phyloP scores from a whole-genome alignment of 2,113 vertebrate species.

The Capricornis sumatraensis region DNA sequence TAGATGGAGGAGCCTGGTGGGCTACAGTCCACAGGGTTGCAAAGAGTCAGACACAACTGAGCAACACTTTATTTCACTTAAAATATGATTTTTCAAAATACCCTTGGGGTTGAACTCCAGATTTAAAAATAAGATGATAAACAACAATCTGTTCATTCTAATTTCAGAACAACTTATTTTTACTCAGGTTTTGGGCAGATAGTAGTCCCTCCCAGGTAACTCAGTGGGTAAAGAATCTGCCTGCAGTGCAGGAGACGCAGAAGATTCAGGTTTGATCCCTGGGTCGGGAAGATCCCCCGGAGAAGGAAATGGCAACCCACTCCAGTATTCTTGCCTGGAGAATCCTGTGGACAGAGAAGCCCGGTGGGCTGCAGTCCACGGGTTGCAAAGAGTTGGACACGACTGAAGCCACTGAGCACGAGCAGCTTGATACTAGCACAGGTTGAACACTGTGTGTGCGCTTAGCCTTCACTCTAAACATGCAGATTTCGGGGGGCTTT shows the following conservation, averaged over 20 bases:
- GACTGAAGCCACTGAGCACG: background rate
- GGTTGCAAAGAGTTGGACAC: background rate
- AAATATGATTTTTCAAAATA: slow-evolving; percentile 10
- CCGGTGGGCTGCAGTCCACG: background rate
- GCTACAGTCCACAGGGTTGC: background rate
- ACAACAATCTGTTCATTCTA: background rate
- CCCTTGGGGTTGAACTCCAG: background rate
- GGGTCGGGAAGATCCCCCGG: background rate
- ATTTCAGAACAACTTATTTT: background rate
- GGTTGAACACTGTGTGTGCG: accelerated
- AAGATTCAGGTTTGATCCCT: background rate
- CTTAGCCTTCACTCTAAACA: background rate
- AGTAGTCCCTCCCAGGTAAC: background rate
- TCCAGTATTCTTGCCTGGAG: background rate
- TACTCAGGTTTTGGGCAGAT: background rate
- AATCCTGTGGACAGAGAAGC: background rate
- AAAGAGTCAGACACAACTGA: background rate
- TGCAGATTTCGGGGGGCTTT: background rate
- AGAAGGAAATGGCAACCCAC: background rate
- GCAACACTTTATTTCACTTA: background rate
- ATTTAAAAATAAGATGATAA: slow-evolving; percentile 8
- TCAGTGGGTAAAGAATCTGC: background rate
- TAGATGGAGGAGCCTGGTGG: background rate
- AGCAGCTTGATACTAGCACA: background rate
- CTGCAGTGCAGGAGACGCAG: background rate